phyloP scores from a whole-genome alignment of 2,888 invertebrate species.

The Conistra vaccinii region DNA sequence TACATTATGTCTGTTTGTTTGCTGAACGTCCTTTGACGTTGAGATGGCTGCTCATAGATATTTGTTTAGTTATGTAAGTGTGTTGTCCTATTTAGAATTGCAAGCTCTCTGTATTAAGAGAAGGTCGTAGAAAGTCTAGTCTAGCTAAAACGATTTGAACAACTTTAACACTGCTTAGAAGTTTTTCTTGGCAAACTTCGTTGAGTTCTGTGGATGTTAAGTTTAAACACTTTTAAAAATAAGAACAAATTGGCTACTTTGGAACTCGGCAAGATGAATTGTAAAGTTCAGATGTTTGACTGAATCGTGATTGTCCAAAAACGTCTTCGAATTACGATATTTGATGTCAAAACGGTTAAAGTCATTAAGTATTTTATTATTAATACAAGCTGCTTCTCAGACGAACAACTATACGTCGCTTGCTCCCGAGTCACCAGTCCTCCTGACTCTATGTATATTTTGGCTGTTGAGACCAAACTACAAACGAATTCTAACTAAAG shows the following conservation, averaged over 20 bases:
- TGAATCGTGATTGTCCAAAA: not conserved
- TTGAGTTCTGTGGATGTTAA: not conserved
- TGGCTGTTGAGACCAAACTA: too few species aligned
- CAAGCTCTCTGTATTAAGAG: not conserved
- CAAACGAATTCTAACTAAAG: too few species aligned
- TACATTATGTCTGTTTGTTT: constrained; percentile 25
- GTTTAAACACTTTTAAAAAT: constrained; percentile 24
- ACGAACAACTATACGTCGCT: too few species aligned
- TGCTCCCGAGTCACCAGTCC: too few species aligned
- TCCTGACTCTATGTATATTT: too few species aligned
- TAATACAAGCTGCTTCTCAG: too few species aligned
- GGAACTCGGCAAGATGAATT: not conserved
- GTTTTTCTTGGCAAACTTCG: constrained; percentile 19
- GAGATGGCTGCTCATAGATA: not conserved
- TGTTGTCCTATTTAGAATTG: not conserved
- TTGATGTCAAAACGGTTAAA: not conserved
- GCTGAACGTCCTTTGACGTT: constrained; percentile 22
- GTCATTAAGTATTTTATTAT: not conserved
- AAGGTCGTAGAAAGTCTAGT: not conserved
- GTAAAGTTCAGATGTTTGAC: not conserved
- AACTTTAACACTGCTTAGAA: constrained; percentile 25
- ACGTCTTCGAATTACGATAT: not conserved
- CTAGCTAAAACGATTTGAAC: constrained; percentile 32
- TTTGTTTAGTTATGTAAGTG: not conserved
- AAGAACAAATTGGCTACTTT: constrained; percentile 29